Conservation (phyloP, 92 coral and sea anemone species). For the Montipora capitata region DNA sequence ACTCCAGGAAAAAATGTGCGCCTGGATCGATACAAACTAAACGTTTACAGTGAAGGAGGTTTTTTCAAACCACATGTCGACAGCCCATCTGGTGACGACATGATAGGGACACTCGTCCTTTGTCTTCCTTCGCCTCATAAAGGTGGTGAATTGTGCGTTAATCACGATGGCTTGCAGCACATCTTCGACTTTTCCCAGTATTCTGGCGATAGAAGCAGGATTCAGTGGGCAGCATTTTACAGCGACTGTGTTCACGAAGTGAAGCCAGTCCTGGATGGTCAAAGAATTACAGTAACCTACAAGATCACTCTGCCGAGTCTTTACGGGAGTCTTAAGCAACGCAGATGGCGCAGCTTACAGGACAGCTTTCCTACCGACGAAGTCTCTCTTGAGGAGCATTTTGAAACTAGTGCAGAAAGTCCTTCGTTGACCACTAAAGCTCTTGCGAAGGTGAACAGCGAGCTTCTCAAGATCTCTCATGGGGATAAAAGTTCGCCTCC, state of each 20-base stretch:
- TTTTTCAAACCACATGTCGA: conserved; percentile 71
- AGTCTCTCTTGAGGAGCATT: conserved; percentile 42
- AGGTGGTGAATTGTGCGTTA: conserved; percentile 68
- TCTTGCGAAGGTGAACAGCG: conserved; percentile 56
- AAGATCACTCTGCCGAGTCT: conserved; percentile 29
- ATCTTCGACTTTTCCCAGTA: conserved; percentile 63
- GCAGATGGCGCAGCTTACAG: not conserved
- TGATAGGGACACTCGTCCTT: conserved; percentile 75
- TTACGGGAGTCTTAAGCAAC: not conserved
- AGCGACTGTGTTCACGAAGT: conserved; percentile 76
- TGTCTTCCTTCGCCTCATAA: conserved; percentile 71
- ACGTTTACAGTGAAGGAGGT: conserved; percentile 59
- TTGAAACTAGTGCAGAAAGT: conserved; percentile 70
- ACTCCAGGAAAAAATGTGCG: conserved; percentile 48
- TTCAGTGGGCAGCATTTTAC: conserved; percentile 81
- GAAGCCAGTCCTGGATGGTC: conserved; percentile 60
- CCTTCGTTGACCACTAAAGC: conserved; percentile 54
- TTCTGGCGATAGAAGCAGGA: conserved; percentile 25
- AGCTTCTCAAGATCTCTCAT: conserved; percentile 46
- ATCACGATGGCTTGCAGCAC: conserved; percentile 71
- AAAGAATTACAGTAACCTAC: conserved; percentile 73
- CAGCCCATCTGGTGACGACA: conserved; percentile 56
- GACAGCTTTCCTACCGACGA: not conserved
- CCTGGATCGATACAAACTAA: conserved; percentile 58
- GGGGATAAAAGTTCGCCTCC: conserved; percentile 31